These are phyloP conservation scores for Pogonomyrmex californicus DNA, from an alignment of 1,140 invertebrate genomes.

Conservation along the genomic window DNA sequence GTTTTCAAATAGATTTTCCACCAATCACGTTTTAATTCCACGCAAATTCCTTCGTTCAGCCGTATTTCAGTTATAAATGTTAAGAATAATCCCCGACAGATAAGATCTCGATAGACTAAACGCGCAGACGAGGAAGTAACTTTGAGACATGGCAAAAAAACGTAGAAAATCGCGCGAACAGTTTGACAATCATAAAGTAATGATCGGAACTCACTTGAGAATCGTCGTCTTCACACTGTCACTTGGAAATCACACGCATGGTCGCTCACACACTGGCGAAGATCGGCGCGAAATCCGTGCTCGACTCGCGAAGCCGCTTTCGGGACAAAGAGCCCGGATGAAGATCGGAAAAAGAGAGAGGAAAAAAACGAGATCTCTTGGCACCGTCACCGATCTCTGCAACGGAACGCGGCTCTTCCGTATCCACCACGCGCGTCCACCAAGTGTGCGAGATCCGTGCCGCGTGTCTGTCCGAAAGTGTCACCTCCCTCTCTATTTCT, in stretches of 20 bases:
- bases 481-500: slow-evolving; percentile 69
- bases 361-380: slow-evolving; percentile 43
- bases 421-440: slow-evolving; percentile 61
- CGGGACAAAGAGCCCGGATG: slow-evolving; percentile 51
- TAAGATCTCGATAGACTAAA: background rate
- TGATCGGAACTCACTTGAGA: slow-evolving; percentile 48
- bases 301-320: slow-evolving; percentile 28
- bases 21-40: background rate
- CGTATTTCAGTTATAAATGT: background rate
- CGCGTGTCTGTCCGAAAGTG: slow-evolving; percentile 76
- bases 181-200: slow-evolving; percentile 12
- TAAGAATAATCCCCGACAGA: background rate
- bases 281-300: background rate
- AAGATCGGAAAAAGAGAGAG: slow-evolving; percentile 7
- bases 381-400: slow-evolving; percentile 71
- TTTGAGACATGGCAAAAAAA: background rate
- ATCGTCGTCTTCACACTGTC: slow-evolving; percentile 52
- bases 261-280: slow-evolving; percentile 27
- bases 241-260: slow-evolving; percentile 31
- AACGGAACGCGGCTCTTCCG: slow-evolving; percentile 67
- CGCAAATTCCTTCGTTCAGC: background rate
- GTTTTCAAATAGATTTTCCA: background rate
- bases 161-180: background rate
- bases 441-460: slow-evolving; percentile 71
- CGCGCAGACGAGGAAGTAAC: background rate